These are phyloP conservation scores for Flabesymbios commensalis DNA, from an alignment of 2,888 invertebrate species.

Conservation along the genomic window DNA sequence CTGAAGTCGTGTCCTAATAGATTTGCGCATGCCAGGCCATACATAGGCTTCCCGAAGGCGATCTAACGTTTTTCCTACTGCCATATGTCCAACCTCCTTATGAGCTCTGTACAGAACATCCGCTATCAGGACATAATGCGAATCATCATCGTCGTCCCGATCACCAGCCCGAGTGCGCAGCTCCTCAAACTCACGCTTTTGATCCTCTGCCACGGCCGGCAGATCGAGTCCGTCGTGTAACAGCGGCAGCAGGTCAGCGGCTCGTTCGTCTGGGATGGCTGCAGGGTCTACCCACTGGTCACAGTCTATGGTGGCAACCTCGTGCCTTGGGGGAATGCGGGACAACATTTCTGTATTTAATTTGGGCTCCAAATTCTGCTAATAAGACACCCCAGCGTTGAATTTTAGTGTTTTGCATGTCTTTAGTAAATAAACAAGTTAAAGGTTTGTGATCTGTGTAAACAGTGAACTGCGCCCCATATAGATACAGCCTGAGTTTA, in stretches of 20 bases:
- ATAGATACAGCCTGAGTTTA: slow-evolving; percentile 2
- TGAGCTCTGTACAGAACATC: slow-evolving; percentile 1
- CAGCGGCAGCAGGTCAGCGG: background rate
- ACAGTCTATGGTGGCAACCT: slow-evolving; percentile 1
- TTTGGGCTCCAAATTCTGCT: slow-evolving; percentile 18
- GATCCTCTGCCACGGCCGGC: background rate
- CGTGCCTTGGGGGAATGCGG: background rate
- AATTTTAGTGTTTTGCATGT: slow-evolving; percentile 18
- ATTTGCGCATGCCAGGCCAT: slow-evolving; percentile 11
- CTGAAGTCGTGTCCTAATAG: background rate
- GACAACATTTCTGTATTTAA: no score
- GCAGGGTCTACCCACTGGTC: slow-evolving; percentile 11
- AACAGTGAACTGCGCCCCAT: slow-evolving; percentile 6
- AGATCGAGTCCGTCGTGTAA: slow-evolving; percentile 8
- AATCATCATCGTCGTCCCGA: background rate
- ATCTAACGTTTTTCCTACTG: background rate
- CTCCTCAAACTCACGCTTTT: background rate
- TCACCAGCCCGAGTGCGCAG: background rate
- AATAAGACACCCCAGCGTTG: slow-evolving; percentile 24
- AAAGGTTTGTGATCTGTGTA: slow-evolving; percentile 5
- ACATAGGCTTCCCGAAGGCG: slow-evolving; percentile 10
- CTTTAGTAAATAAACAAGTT: slow-evolving; percentile 3
- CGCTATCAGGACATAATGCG: background rate
- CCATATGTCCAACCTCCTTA: slow-evolving; percentile 13
- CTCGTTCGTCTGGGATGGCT: background rate